Evolutionary conservation across 2,888 invertebrate species (phyloP).

Genomic region (Mythimna impura): DNA sequence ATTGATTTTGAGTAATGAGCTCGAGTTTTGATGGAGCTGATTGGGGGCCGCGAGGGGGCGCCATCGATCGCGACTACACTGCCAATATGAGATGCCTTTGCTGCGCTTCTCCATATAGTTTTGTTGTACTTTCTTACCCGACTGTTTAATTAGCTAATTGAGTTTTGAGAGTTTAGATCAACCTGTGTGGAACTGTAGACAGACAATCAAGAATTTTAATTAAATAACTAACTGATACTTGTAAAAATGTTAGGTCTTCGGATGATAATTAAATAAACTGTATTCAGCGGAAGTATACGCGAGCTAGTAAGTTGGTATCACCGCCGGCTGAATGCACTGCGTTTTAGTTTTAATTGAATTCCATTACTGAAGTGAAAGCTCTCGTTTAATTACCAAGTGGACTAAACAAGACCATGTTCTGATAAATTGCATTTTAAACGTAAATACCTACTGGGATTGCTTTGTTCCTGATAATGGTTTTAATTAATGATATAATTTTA

Average conservation of each 20-base stretch:
- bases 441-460: slow-evolving; percentile 52
- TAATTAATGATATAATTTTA: slow-evolving; percentile 23
- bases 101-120: slow-evolving; percentile 56
- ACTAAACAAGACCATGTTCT: slow-evolving; percentile 69
- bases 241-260: slow-evolving; percentile 36
- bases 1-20: slow-evolving; percentile 91
- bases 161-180: slow-evolving; percentile 50
- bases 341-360: slow-evolving; percentile 86
- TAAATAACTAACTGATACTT: slow-evolving; percentile 50
- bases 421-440: slow-evolving; percentile 66
- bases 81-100: slow-evolving; percentile 63
- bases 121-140: slow-evolving; percentile 57
- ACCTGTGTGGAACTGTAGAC: slow-evolving; percentile 32
- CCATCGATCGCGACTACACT: slow-evolving; percentile 77
- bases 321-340: slow-evolving; percentile 77
- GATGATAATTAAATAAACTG: slow-evolving; percentile 71
- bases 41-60: slow-evolving; percentile 79
- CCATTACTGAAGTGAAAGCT: slow-evolving; percentile 85
- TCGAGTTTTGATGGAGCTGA: slow-evolving; percentile 89
- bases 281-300: slow-evolving; percentile 74
- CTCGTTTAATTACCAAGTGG: slow-evolving; percentile 82
- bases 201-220: slow-evolving; percentile 55
- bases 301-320: slow-evolving; percentile 78
- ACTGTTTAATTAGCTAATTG: slow-evolving; percentile 64
- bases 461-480: slow-evolving; percentile 30